Percentiles rank a stretch among this genome's conserved stretches.
These are phyloP conservation scores for Riptortus pedestris DNA, from an alignment of 1,140 invertebrate species.

Conservation along the genomic window DNA sequence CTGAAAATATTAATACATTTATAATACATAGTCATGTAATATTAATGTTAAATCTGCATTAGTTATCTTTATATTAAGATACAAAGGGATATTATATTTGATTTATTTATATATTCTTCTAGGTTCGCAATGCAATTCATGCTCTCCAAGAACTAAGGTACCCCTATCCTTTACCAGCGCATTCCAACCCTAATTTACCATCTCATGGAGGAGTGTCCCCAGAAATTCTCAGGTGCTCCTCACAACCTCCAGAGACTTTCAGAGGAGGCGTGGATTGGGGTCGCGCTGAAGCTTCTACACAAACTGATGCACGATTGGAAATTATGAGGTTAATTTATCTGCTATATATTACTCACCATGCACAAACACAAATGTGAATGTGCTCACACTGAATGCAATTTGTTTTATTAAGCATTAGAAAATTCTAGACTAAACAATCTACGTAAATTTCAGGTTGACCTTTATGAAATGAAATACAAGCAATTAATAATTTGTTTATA, in stretches of 20 bases:
- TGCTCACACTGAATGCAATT: too few relatives aligned
- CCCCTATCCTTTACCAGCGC: slow-evolving; percentile 46
- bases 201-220: slow-evolving; percentile 32
- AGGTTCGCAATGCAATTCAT: slow-evolving; percentile 70
- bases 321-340: slow-evolving; percentile 23
- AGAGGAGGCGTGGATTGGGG: slow-evolving; percentile 2
- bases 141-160: slow-evolving; percentile 62
- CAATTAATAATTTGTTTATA: too few relatives aligned
- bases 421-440: too few relatives aligned
- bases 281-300: neutral
- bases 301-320: slow-evolving; percentile 20
- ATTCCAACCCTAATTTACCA: slow-evolving; percentile 56
- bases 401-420: too few relatives aligned
- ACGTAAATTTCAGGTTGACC: too few relatives aligned
- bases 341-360: too few relatives aligned
- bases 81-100: neutral
- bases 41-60: too few relatives aligned
- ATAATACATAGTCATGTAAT: too few relatives aligned
- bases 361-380: too few relatives aligned
- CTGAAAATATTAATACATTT: too few relatives aligned
- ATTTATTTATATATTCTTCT: slow-evolving; percentile 13
- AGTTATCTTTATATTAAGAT: too few relatives aligned
- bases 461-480: too few relatives aligned
- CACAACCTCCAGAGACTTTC: slow-evolving; percentile 70
- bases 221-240: slow-evolving; percentile 57